Base-by-base conservation (phyloP, 2,113 vertebrate species). In the Neodon shergylaensis region DNA sequence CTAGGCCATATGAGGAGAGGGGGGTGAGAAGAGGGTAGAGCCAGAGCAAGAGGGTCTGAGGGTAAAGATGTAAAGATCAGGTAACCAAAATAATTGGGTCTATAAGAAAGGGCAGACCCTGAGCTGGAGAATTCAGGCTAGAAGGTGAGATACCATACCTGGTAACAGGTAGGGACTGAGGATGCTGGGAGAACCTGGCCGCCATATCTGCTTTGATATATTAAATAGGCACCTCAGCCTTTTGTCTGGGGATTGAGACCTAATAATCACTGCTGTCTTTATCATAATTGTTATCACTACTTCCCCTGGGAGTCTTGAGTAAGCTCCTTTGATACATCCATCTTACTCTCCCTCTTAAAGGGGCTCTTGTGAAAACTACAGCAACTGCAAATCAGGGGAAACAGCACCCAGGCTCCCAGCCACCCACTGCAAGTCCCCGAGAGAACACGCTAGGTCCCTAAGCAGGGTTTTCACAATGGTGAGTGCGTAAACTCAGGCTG, bases 401-500 rank as follows among this genome's bases (percentile, higher is more conserved):
- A 65, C 33, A 42, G 28, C n/a, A 21, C 17, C 54, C 24, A 14
- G 1, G 14, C 58, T 68, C 42, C 33, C 42, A 78, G 8, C 5
- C 6, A 16, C 65, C 42, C 14, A 24, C 42, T 76, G 72, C 13
- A 68, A 79, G 9, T 83, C 82, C 42, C 17, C 42, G 3, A 79
- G 17, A 13, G 6, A 4, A 70, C 63, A 58, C 24, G 0, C 0
- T 22, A 31, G 17, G 9, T 7, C 42, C 42, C 61, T 21, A 28
- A 31, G 1, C 11, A 14, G 19, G 0, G 3, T 66, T 42, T 9
- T 61, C 0, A n/a, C 19, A 8, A 39, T 4, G 21, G 11, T 26
- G n/a, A 42, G n/a, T 10, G 14, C 0, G 0, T 70, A 3, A 36
- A 33, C 3, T 26, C 49, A 7, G 0, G 0, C 36, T 7, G 1